These are phyloP conservation scores for Lamprologus ornatipinnis DNA, from an alignment of 2,113 vertebrate species.

Conservation along the genomic window DNA sequence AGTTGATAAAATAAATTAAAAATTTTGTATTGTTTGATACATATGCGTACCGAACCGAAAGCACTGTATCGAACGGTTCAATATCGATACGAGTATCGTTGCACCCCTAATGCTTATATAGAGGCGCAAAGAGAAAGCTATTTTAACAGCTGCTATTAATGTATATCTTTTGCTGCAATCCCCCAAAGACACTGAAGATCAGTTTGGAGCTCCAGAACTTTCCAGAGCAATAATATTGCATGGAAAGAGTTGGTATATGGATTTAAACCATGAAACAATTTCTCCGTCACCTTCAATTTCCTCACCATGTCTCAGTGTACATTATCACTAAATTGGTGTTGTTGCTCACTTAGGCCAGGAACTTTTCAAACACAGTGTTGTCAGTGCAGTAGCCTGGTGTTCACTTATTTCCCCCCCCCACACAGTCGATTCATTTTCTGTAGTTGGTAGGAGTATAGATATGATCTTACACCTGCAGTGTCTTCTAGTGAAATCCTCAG, in stretches of 20 bases:
- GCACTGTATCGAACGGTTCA: too few relatives aligned
- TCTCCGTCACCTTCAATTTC: background rate
- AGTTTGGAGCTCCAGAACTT: background rate
- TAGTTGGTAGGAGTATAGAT: background rate
- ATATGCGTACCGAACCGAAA: too few relatives aligned
- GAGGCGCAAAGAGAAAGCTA: background rate
- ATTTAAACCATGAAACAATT: background rate
- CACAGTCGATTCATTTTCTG: background rate
- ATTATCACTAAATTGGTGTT: background rate
- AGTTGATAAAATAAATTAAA: too few relatives aligned
- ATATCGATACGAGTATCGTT: too few relatives aligned
- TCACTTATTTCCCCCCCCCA: accelerated
- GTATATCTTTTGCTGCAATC: background rate
- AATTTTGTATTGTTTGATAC: too few relatives aligned
- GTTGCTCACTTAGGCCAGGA: background rate
- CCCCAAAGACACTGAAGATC: background rate
- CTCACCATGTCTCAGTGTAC: background rate
- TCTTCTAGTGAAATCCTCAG: background rate
- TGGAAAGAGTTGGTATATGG: background rate
- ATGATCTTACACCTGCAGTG: background rate
- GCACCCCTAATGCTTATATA: background rate
- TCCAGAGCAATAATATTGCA: background rate
- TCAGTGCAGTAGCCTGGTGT: background rate
- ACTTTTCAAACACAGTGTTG: background rate
- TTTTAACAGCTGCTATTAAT: background rate